Percentiles rank a stretch among this genome's conserved stretches.
Conservation (phyloP, 2,797 vertebrate species). For the Todus mexicanus region DNA sequence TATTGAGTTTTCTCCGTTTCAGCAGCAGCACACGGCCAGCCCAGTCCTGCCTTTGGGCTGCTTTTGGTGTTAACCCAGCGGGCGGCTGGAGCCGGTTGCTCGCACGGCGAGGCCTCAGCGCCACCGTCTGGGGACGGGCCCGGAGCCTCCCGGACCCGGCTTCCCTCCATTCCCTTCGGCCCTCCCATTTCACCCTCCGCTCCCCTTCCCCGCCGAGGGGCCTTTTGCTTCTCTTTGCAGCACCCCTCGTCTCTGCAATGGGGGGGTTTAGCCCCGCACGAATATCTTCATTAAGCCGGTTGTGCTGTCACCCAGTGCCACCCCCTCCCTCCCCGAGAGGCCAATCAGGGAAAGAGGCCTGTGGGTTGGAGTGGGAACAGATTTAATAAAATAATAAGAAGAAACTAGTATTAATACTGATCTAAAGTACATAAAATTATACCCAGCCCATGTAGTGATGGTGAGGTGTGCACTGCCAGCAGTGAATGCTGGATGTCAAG, state of each 20-base stretch:
- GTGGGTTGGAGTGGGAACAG: background rate
- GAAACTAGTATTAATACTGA: too few relatives aligned
- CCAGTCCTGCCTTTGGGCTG: background rate
- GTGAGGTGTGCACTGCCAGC: background rate
- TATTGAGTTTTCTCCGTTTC: too few relatives aligned
- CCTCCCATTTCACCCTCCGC: too few relatives aligned
- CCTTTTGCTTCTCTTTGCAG: rapidly evolving
- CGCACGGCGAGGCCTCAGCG: slow-evolving; percentile 3
- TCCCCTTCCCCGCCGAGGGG: rapidly evolving
- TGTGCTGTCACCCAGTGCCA: too few relatives aligned
- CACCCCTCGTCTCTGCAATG: rapidly evolving
- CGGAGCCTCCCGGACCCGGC: background rate
- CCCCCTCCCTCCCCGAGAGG: too few relatives aligned
- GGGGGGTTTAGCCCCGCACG: background rate
- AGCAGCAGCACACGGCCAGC: too few relatives aligned
- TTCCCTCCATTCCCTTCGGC: background rate
- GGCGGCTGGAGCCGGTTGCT: background rate
- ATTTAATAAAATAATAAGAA: too few relatives aligned
- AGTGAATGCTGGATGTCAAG: background rate
- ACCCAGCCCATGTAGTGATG: background rate
- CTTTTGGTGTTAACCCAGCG: rapidly evolving
- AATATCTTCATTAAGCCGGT: background rate
- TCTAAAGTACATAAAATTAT: background rate
- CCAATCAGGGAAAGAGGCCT: background rate
- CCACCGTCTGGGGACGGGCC: slow-evolving; percentile 32